These are phyloP conservation scores for Hyalella azteca DNA, from an alignment of 2,888 invertebrate species.

Conservation along the genomic window DNA sequence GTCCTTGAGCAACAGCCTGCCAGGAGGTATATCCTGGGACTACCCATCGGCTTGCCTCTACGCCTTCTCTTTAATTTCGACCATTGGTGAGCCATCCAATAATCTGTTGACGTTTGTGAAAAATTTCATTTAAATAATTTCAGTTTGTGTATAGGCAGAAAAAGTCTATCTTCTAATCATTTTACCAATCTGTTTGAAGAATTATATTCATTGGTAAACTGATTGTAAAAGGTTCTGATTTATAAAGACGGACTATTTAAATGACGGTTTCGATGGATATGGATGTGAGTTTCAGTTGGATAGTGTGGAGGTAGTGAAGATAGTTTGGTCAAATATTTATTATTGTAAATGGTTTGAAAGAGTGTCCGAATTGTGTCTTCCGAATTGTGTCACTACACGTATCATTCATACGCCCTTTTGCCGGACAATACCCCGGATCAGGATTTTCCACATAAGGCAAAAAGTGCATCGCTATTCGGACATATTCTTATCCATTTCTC, in stretches of 20 bases:
- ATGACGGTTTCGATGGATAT: no score
- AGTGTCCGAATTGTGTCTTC: background rate
- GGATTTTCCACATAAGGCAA: background rate
- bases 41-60: slow-evolving; percentile 43
- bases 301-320: no score
- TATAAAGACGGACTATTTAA: background rate
- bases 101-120: background rate
- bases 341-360: background rate
- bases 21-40: slow-evolving; percentile 43
- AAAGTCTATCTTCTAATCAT: background rate
- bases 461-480: background rate
- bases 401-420: background rate
- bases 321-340: no score
- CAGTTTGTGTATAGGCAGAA: background rate
- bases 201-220: background rate
- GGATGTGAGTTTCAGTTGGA: no score
- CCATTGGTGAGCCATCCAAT: slow-evolving; percentile 37
- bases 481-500: background rate
- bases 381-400: background rate
- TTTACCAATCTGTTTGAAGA: background rate
- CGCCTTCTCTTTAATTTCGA: slow-evolving; percentile 48
- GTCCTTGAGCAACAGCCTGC: slow-evolving; percentile 33
- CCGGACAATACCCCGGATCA: background rate
- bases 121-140: background rate
- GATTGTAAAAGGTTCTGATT: background rate